Evolutionary conservation across 2,888 invertebrate genomes (phyloP).

Genomic region (Apamea epomidion): DNA sequence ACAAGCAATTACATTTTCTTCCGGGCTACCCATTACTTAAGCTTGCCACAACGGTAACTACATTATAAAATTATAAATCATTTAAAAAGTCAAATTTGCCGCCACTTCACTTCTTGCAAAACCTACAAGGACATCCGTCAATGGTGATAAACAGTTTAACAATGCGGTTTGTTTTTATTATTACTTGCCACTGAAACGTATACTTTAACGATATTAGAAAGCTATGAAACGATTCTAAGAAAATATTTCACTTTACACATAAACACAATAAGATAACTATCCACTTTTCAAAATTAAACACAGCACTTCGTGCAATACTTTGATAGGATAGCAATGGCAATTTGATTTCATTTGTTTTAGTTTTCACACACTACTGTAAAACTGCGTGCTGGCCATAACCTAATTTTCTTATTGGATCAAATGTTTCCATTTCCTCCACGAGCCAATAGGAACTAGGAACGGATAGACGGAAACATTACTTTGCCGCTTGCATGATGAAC

Average conservation of each 20-base stretch:
- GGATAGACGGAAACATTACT: background rate
- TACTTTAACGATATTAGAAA: constrained; percentile 47
- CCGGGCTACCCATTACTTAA: constrained; percentile 85
- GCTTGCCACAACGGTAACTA: constrained; percentile 66
- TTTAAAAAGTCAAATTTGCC: constrained; percentile 87
- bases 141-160: constrained; percentile 89
- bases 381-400: constrained; percentile 22
- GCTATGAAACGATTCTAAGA: constrained; percentile 42
- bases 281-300: constrained; percentile 67
- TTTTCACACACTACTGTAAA: constrained; percentile 52
- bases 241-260: constrained; percentile 68
- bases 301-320: constrained; percentile 73
- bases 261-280: constrained; percentile 68
- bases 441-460: constrained; percentile 51
- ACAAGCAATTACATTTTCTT: constrained; percentile 73
- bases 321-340: constrained; percentile 77
- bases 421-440: accelerated
- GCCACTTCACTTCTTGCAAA: constrained; percentile 87
- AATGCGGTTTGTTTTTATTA: constrained; percentile 80
- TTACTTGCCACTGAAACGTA: constrained; percentile 54
- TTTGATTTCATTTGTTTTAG: constrained; percentile 74
- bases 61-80: constrained; percentile 77
- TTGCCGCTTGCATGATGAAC: constrained; percentile 16
- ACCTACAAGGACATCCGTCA: constrained; percentile 90
- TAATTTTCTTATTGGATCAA: constrained; percentile 54